Conservation (phyloP, 2,888 invertebrate genomes). For the Ichneumon xanthorius region DNA sequence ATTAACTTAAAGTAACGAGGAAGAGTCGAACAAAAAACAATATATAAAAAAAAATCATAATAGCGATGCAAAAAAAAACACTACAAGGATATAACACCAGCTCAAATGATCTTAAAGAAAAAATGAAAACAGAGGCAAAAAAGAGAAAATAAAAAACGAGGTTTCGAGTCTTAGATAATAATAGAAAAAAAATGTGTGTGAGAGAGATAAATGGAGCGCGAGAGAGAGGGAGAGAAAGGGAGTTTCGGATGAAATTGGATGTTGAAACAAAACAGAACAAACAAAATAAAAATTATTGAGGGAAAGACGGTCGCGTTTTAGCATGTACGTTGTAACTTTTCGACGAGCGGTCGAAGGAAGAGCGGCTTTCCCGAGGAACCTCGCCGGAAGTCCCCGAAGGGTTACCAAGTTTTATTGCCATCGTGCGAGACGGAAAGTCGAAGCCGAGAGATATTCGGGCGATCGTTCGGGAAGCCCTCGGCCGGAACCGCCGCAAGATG, state of each 20-base stretch:
- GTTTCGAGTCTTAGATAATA: conserved; percentile 61
- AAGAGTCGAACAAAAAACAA: conserved; percentile 17
- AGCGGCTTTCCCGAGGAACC: conserved; percentile 1
- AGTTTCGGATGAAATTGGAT: conserved; percentile 5
- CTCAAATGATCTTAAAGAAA: conserved; percentile 75
- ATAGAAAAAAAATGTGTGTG: conserved; percentile 35
- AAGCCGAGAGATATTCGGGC: conserved; percentile 48
- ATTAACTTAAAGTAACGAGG: conserved; percentile 47
- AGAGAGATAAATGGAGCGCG: conserved; percentile 8
- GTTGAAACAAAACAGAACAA: conserved; percentile 16
- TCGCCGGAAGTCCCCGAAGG: conserved; percentile 25
- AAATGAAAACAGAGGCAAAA: conserved; percentile 44
- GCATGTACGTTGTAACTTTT: conserved; percentile 39
- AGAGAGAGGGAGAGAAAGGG: conserved; percentile 1
- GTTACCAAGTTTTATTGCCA: conserved; percentile 23
- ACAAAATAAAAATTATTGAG: conserved; percentile 24
- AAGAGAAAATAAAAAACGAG: conserved; percentile 42
- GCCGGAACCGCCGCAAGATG: conserved; percentile 55
- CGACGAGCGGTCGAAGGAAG: conserved; percentile 39
- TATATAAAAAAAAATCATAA: conserved; percentile 46
- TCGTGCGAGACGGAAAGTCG: conserved; percentile 38
- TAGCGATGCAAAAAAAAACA: conserved; percentile 61
- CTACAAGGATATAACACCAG: conserved; percentile 80
- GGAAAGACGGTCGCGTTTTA: conserved; percentile 18
- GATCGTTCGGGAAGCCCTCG: conserved; percentile 32